Base-by-base conservation (phyloP, 2,113 vertebrate genomes). In the Gadus chalcogrammus region DNA sequence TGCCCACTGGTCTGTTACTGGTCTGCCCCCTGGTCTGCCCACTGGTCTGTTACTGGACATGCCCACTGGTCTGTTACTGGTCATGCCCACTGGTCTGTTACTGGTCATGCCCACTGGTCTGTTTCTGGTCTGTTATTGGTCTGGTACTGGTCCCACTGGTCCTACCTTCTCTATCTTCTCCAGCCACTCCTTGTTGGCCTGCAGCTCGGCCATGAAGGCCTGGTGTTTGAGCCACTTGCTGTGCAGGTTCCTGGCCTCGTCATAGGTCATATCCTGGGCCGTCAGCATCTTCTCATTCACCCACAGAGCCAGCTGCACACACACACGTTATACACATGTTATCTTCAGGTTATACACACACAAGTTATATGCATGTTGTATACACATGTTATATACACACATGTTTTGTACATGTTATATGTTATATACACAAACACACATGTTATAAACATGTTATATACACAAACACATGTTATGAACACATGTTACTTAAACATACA, bases 231-330 rank as follows among this genome's bases (percentile, higher is more conserved):
- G 90, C 96, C 96, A 98, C 80, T 97, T 97, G 91, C 95, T 97
- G 61, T 97, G 96, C 6, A 99, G 92, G 88, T 99, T 99, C 72
- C 97, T 93, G n/a, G 97, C 97, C 91, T 99, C 97, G 0, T 99
- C 97, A 0, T 99, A 99, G 5, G 96, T 93, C 97, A 99, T 97
- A 88, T 99, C 97, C 89, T 99, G 97, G 20, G 97, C 97, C 0
- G 97, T 99, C 69, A 99, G 93, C 97, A 99, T 99, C 91, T 99
- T 99, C 85, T 99, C 97, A 65, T 95, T 99, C 91, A 97, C 97
- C 97, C 97, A 99, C 65, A 99, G 92, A 0, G 94, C 94, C 64
- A 99, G 92, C 97, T 99, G 86, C 16, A 63, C 1, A 4, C 3
- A 64, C 65, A 17, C 55, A 64, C 18, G 52, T 18, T 18, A 31